phyloP scores from a whole-genome alignment of 2,888 invertebrate genomes.

The Coecobrya sp. region DNA sequence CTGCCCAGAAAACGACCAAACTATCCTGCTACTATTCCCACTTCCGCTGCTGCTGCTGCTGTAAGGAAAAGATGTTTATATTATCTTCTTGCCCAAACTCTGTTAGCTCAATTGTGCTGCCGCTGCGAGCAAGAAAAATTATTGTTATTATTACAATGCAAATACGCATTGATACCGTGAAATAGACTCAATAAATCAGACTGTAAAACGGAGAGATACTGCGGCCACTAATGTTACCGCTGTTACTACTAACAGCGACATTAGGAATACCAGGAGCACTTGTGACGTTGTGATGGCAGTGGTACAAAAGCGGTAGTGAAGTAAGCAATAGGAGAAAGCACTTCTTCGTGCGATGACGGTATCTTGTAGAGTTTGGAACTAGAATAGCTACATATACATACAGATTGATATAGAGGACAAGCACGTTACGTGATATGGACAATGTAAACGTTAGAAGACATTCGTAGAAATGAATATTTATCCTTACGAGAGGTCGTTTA shows the following conservation, averaged over 20 bases:
- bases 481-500: constrained; percentile 26
- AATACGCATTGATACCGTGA: constrained; percentile 45
- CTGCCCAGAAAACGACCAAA: background rate
- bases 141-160: constrained; percentile 44
- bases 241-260: background rate
- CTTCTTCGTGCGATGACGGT: background rate
- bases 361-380: no score
- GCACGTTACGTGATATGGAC: background rate
- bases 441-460: background rate
- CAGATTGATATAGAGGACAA: background rate
- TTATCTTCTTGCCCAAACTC: background rate
- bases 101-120: background rate
- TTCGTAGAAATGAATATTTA: constrained; percentile 53
- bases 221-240: background rate
- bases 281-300: background rate
- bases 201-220: constrained; percentile 29
- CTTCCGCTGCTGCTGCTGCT: background rate
- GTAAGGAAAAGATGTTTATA: background rate
- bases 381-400: background rate
- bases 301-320: background rate
- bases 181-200: constrained; percentile 46
- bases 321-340: background rate
- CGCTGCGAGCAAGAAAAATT: constrained; percentile 21
- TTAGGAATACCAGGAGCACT: background rate
- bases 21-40: background rate